Conservation (phyloP, 2,113 vertebrate species). For the Geococcyx californianus region DNA sequence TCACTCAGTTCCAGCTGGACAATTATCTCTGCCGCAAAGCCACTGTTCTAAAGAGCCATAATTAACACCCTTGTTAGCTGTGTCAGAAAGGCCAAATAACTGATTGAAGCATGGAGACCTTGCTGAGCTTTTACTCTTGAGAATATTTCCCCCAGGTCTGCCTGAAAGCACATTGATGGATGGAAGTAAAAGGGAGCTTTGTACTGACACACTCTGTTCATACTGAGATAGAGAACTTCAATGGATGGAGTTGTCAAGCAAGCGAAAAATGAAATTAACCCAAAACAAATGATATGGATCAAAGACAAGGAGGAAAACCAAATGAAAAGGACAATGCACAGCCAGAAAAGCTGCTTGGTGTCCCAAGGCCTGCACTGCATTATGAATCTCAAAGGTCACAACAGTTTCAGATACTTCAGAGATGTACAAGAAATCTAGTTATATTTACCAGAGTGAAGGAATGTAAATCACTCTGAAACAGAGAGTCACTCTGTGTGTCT, state of each 20-base stretch:
- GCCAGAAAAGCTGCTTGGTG: conserved; percentile 11
- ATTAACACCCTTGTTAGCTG: conserved; percentile 63
- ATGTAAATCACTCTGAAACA: conserved; percentile 31
- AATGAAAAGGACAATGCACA: background rate
- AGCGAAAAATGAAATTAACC: conserved; percentile 51
- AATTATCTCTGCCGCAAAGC: conserved; percentile 53
- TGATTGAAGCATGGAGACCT: conserved; percentile 61
- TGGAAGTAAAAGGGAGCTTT: conserved; percentile 26
- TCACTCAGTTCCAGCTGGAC: conserved; percentile 47
- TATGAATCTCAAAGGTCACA: conserved; percentile 29
- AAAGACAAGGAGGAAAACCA: conserved; percentile 38
- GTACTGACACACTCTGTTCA: background rate
- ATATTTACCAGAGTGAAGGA: background rate
- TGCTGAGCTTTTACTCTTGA: conserved; percentile 4
- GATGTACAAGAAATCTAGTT: background rate
- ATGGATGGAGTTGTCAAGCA: background rate
- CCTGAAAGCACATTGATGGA: background rate
- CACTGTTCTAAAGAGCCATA: conserved; percentile 27
- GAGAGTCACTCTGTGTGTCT: background rate
- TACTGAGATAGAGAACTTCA: conserved; percentile 25
- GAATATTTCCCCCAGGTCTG: conserved; percentile 34
- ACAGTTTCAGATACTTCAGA: background rate
- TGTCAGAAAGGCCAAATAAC: conserved; percentile 57
- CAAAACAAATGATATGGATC: conserved; percentile 39
- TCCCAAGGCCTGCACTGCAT: background rate